Evolutionary conservation across 2,797 vertebrate genomes (phyloP).

Genomic region (Eremophila alpestris): DNA sequence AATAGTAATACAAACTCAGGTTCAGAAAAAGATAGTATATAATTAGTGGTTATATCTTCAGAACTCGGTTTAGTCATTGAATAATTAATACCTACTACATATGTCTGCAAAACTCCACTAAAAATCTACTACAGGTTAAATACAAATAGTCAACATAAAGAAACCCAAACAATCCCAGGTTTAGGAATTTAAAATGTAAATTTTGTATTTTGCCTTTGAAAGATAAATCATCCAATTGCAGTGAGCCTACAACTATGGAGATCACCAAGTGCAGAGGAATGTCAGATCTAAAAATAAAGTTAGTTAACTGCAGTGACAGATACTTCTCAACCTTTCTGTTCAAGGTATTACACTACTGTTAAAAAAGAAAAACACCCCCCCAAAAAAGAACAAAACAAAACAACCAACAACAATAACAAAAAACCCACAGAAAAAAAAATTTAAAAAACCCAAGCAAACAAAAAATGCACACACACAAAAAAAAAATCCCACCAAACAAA

Average conservation of each 20-base stretch:
- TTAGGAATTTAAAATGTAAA: background rate
- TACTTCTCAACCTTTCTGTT: background rate
- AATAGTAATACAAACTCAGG: background rate
- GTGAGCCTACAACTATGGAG: background rate
- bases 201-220: background rate
- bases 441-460: too few relatives aligned
- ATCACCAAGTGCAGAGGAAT: rapidly evolving
- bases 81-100: background rate
- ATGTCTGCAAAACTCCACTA: background rate
- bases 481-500: too few relatives aligned
- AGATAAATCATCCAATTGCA: background rate
- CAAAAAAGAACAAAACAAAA: too few relatives aligned
- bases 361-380: background rate
- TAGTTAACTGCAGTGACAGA: background rate
- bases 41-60: constrained; percentile 11
- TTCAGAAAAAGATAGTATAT: background rate
- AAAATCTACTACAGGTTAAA: background rate
- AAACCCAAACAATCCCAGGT: rapidly evolving
- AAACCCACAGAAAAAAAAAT: too few relatives aligned
- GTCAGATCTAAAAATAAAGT: background rate
- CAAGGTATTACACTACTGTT: background rate
- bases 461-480: background rate
- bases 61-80: background rate
- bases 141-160: background rate
- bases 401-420: too few relatives aligned